Percentiles rank a stretch among this genome's conserved stretches.
phyloP scores from a whole-genome alignment of 2,113 vertebrate genomes.

The Noturus placidus region DNA sequence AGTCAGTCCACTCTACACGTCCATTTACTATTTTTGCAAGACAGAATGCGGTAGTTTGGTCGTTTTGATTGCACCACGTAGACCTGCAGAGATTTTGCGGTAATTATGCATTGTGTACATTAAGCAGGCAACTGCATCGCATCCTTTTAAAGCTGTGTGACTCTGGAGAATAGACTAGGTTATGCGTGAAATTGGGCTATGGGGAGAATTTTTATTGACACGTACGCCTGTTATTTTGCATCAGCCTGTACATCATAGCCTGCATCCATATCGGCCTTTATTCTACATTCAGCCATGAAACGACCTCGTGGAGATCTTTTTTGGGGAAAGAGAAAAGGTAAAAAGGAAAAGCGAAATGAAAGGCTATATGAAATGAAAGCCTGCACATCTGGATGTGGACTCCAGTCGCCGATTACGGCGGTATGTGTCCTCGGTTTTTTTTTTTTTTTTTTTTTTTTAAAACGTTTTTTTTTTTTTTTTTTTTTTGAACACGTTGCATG shows the following conservation, averaged over 20 bases:
- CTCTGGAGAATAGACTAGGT: constrained; percentile 42
- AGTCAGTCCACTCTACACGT: constrained; percentile 17
- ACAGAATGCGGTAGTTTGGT: background rate
- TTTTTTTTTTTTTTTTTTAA: constrained; percentile 22
- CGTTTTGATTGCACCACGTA: background rate
- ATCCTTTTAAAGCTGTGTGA: constrained; percentile 15
- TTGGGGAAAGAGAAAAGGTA: background rate
- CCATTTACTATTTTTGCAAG: background rate
- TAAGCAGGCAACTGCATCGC: constrained; percentile 31
- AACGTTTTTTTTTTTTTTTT: constrained; percentile 10
- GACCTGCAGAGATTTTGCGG: background rate
- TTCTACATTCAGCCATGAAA: constrained; percentile 28
- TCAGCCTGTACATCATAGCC: constrained; percentile 17
- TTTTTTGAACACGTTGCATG: constrained; percentile 36
- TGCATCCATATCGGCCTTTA: constrained; percentile 1
- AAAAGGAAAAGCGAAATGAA: background rate
- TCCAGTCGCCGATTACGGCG: background rate
- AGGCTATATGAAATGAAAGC: constrained; percentile 16
- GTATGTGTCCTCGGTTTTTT: constrained; percentile 14
- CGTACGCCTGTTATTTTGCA: constrained; percentile 23
- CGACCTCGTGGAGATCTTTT: constrained; percentile 18
- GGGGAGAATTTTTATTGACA: constrained; percentile 39
- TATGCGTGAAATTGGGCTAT: constrained; percentile 36
- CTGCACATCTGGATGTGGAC: constrained; percentile 6
- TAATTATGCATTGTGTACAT: constrained; percentile 36